Evolutionary conservation across 2,888 invertebrate genomes (phyloP).

Genomic region (Drosophila mimica): DNA sequence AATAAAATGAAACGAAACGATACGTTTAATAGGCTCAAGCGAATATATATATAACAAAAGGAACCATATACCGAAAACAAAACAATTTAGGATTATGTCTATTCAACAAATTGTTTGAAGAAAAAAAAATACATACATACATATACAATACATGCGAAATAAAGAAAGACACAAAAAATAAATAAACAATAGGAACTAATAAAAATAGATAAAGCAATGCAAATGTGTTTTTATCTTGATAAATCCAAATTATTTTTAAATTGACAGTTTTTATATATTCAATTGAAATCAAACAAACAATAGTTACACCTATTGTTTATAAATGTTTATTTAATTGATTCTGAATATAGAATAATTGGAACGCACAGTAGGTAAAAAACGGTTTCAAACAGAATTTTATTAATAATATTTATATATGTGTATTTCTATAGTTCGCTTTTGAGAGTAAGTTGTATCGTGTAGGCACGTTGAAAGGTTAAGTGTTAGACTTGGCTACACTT

Average conservation of each 20-base stretch:
- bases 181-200: slow-evolving; percentile 45
- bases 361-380: not conserved
- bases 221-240: slow-evolving; percentile 17
- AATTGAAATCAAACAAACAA: not conserved
- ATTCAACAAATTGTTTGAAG: slow-evolving; percentile 30
- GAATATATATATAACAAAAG: slow-evolving; percentile 6
- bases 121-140: slow-evolving; percentile 16
- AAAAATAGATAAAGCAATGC: slow-evolving; percentile 28
- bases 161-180: slow-evolving; percentile 17
- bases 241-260: not conserved
- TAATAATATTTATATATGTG: slow-evolving; percentile 12
- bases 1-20: slow-evolving; percentile 14
- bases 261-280: not conserved
- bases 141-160: slow-evolving; percentile 28
- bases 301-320: not conserved
- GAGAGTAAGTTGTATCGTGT: slow-evolving; percentile 38
- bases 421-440: slow-evolving; percentile 7
- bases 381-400: slow-evolving; percentile 2
- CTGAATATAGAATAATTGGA: not conserved
- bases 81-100: slow-evolving; percentile 29
- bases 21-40: slow-evolving; percentile 37
- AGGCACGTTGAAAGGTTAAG: slow-evolving; percentile 67
- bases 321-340: not conserved
- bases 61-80: slow-evolving; percentile 12
- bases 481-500: slow-evolving; percentile 67